Conservation (phyloP, 2,797 vertebrate species). For the Naso thynnoides region DNA sequence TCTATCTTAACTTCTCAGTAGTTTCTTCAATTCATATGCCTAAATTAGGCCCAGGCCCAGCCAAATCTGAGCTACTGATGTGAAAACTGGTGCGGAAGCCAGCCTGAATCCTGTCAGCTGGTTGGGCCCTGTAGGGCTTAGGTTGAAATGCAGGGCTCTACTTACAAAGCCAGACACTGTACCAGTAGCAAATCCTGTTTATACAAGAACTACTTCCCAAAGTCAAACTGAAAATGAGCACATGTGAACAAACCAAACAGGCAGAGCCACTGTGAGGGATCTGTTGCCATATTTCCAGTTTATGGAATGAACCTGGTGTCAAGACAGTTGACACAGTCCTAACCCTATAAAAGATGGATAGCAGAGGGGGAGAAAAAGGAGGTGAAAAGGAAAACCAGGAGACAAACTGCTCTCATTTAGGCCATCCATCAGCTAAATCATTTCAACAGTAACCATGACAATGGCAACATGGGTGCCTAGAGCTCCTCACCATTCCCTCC, state of each 20-base stretch:
- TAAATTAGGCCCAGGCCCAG: no score
- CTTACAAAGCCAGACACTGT: background rate
- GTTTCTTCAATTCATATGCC: no score
- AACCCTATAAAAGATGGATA: constrained; percentile 14
- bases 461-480: constrained; percentile 68
- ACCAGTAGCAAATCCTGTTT: background rate
- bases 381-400: constrained; percentile 33
- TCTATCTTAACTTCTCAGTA: no score
- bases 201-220: background rate
- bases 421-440: constrained; percentile 54
- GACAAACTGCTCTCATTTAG: constrained; percentile 67
- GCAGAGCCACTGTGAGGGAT: constrained; percentile 7
- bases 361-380: constrained; percentile 17
- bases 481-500: constrained; percentile 53
- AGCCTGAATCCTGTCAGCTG: no score
- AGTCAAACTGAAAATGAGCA: constrained; percentile 6
- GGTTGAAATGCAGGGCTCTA: no score
- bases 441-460: constrained; percentile 80
- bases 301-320: constrained; percentile 10
- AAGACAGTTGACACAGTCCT: constrained; percentile 7
- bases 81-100: no score
- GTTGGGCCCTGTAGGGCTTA: no score
- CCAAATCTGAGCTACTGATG: no score
- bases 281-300: constrained; percentile 12
- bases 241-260: constrained; percentile 26